phyloP scores from a whole-genome alignment of 1,140 invertebrate genomes.

The Calephelis virginiensis region DNA sequence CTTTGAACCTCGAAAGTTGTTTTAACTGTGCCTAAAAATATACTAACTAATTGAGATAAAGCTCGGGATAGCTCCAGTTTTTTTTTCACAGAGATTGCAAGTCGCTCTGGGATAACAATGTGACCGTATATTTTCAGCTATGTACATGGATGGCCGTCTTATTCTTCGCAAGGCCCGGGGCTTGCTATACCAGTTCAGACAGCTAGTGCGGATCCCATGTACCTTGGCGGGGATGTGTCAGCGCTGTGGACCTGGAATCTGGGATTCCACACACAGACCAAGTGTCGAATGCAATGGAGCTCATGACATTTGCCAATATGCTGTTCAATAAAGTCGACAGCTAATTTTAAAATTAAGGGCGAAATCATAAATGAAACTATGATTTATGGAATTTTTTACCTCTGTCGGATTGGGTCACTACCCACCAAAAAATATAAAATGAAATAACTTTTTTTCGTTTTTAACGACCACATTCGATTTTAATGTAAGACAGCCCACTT shows the following conservation, averaged over 20 bases:
- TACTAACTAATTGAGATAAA: no score
- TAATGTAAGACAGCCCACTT: no score
- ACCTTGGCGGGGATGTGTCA: constrained; percentile 92
- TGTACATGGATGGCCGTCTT: constrained; percentile 96
- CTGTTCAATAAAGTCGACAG: constrained; percentile 43
- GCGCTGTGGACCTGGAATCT: constrained; percentile 93
- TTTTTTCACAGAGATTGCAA: no score
- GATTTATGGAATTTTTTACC: no score
- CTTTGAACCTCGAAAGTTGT: no score
- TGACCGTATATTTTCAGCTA: constrained; percentile 79
- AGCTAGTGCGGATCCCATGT: constrained; percentile 91
- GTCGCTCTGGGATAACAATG: no score
- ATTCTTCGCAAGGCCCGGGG: constrained; percentile 95
- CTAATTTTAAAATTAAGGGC: neutral
- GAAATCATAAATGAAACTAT: neutral
- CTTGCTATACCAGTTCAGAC: constrained; percentile 92
- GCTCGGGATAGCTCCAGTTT: no score
- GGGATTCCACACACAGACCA: constrained; percentile 93
- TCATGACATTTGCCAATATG: constrained; percentile 60
- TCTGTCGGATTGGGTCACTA: no score
- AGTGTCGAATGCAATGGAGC: constrained; percentile 80
- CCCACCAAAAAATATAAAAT: no score
- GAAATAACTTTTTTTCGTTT: no score
- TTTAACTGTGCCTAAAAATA: no score
- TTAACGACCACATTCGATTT: no score